Percentiles rank a stretch among this genome's conserved stretches.
Conservation (phyloP, 2,888 invertebrate genomes). For the Athalia cordata region DNA sequence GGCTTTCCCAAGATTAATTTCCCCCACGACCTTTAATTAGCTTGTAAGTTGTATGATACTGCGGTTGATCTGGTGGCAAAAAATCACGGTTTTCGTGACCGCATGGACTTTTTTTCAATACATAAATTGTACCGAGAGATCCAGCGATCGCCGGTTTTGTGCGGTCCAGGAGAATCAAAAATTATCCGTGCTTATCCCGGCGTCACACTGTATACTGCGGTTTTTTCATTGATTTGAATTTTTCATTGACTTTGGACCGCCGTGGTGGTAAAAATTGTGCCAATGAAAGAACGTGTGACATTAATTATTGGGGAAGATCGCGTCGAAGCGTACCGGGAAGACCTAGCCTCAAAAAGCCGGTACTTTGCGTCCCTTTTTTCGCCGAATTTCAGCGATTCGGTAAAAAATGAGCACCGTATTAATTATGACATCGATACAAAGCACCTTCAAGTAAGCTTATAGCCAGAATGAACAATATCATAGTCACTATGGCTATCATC, state of each 20-base stretch:
- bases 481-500: background rate
- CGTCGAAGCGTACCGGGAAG: slow-evolving; percentile 56
- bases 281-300: slow-evolving; percentile 48
- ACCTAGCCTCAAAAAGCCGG: slow-evolving; percentile 57
- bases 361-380: slow-evolving; percentile 64
- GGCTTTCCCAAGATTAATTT: background rate
- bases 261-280: background rate
- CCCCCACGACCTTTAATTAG: no score
- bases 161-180: no score
- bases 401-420: slow-evolving; percentile 58
- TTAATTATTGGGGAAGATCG: slow-evolving; percentile 55
- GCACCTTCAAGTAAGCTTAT: slow-evolving; percentile 58
- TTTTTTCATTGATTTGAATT: background rate
- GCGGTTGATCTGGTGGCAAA: no score
- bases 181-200: no score
- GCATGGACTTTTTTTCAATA: no score
- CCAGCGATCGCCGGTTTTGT: no score
- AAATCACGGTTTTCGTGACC: no score
- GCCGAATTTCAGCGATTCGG: slow-evolving; percentile 60
- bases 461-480: slow-evolving; percentile 3
- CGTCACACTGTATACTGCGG: no score
- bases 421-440: slow-evolving; percentile 60
- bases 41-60: no score
- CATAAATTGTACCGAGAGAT: no score
- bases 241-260: background rate